Base-by-base conservation (phyloP, 92 coral and sea anemone species). In the Phenganax subtilis region DNA sequence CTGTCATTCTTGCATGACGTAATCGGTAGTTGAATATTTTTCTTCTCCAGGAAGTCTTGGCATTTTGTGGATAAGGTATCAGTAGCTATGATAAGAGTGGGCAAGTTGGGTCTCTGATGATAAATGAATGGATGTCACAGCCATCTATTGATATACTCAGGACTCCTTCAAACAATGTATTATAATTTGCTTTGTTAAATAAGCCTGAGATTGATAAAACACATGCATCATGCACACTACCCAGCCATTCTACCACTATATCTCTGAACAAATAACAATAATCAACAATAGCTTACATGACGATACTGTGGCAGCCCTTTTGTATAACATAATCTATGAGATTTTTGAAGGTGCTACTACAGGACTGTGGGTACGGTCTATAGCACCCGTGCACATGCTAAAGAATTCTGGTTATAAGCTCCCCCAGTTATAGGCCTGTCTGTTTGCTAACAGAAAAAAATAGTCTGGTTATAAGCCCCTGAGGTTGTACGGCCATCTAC, bases 161-260 rank as follows among this genome's bases (percentile, higher is more conserved):
- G 5, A 73, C 57, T 30, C 71, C 85, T 70, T 81, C 80, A 76
- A 85, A 85, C 25, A 85, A 66, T 30, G 54, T 76, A n/a, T 55
- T 75, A 44, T 37, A 75, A 51, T 71, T 82, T 12, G 72, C 89
- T 37, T 84, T 80, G 82, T 54, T 72, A 82, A 67, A 89, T 61
- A 89, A 30, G 0, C 69, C 44, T 25, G 85, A 87, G 67, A 78
- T 87, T 51, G 82, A 60, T 53, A 87, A 77, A 12, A 85, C 80
- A 25, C 88, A 64, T 0, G 91, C 91, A 67, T 88, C 89, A 57
- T 88, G 91, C 57, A 85, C 91, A 52, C 91, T 85, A 9, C 91
- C 89, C 6, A 87, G 91, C 92, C 92, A 89, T 8, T 89, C 89
- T 68, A 89, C 70, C 7, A 81, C 85, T 17, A 89, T 81, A 81